Conservation (phyloP, 2,113 vertebrate genomes). For the Ictidomys tridecemlineatus region DNA sequence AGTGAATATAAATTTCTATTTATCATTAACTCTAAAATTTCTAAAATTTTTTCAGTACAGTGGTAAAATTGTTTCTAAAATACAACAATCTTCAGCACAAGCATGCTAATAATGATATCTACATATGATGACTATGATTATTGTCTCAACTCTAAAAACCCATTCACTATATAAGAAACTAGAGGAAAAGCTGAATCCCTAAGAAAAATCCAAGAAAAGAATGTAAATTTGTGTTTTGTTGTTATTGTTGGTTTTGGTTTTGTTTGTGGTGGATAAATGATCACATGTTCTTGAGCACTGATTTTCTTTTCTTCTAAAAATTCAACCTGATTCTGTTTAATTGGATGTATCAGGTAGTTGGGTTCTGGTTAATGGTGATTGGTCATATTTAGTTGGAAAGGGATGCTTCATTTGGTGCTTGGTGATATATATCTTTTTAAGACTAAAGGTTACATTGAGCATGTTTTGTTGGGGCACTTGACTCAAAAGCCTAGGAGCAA, state of each 20-base stretch:
- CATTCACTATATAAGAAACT: neutral
- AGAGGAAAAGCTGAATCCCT: neutral
- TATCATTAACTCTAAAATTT: neutral
- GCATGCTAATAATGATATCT: neutral
- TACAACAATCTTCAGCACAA: neutral
- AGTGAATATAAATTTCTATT: neutral
- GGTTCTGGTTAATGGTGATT: neutral
- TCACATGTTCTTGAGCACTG: neutral
- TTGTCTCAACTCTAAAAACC: neutral
- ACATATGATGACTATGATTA: neutral
- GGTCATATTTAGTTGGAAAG: neutral
- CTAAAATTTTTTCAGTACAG: neutral
- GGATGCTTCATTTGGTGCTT: neutral
- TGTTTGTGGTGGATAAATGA: neutral
- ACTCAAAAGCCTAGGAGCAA: neutral
- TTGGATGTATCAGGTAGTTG: neutral
- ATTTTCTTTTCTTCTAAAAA: slow-evolving; percentile 38
- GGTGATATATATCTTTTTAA: neutral
- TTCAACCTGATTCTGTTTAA: slow-evolving; percentile 16
- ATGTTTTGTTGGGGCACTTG: neutral
- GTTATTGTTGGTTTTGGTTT: neutral
- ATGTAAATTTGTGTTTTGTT: neutral
- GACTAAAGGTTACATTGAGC: neutral
- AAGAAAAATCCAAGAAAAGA: neutral
- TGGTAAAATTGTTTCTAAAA: neutral